Conservation (phyloP, 1,140 invertebrate genomes). For the Mizuhopecten yessoensis region DNA sequence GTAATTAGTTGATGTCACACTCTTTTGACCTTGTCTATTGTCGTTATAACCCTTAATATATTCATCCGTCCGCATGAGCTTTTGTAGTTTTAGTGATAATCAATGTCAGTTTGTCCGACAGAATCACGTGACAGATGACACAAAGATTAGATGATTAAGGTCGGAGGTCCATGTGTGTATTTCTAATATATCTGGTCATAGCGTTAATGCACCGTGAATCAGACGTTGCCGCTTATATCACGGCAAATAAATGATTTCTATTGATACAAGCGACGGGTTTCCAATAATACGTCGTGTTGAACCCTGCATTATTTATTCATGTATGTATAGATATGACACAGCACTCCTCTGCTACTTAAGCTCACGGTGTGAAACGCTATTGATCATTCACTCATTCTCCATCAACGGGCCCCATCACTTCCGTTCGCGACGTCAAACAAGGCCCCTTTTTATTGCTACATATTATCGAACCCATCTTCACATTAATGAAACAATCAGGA, state of each 20-base stretch:
- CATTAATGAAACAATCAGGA: no score
- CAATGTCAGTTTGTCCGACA: no score
- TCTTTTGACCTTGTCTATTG: no score
- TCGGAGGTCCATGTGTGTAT: neutral
- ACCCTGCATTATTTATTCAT: neutral
- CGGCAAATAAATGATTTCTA: constrained; percentile 29
- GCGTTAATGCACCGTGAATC: neutral
- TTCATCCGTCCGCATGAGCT: no score
- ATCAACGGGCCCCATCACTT: neutral
- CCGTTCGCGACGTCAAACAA: no score
- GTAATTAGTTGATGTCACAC: no score
- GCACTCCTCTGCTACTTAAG: neutral
- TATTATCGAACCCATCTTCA: no score
- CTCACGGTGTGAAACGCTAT: neutral
- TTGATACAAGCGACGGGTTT: neutral
- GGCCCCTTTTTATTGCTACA: no score
- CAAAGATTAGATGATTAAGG: no score
- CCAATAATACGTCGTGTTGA: neutral
- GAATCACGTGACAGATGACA: no score
- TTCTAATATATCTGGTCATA: neutral
- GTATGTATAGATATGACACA: constrained; percentile 23
- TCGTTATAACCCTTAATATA: no score
- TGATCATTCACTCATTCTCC: neutral
- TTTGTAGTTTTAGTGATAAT: no score
- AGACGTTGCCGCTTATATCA: neutral